A percentile compares a stretch with the other conserved stretches of the same genome.
These are phyloP conservation scores for Mermis nigrescens DNA, from an alignment of 2,888 invertebrate genomes.

Conservation along the genomic window DNA sequence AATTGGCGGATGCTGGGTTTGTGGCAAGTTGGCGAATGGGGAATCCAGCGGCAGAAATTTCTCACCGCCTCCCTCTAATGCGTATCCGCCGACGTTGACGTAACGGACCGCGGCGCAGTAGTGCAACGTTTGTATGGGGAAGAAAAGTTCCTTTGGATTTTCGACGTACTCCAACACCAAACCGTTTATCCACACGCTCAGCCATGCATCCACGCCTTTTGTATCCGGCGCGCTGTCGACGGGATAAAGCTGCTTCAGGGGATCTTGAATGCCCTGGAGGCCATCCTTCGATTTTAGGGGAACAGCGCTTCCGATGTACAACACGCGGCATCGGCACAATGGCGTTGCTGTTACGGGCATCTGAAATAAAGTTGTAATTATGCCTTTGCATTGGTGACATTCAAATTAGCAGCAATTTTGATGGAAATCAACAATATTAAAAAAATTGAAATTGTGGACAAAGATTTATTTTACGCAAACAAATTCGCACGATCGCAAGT, in stretches of 20 bases:
- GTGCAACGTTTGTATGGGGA: slow-evolving; percentile 79
- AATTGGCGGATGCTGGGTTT: slow-evolving; percentile 78
- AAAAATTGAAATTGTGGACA: too few species aligned
- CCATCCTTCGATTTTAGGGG: slow-evolving; percentile 95
- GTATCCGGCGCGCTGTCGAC: slow-evolving; percentile 48
- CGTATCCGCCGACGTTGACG: slow-evolving; percentile 48
- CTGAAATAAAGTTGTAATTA: neutral
- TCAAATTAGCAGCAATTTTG: too few species aligned
- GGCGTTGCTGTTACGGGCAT: slow-evolving; percentile 52
- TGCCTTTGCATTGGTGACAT: too few species aligned
- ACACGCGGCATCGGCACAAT: slow-evolving; percentile 82
- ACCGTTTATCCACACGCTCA: slow-evolving; percentile 91
- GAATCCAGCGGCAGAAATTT: slow-evolving; percentile 77
- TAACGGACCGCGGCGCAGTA: slow-evolving; percentile 86
- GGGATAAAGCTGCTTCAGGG: slow-evolving; percentile 79
- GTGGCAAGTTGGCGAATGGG: slow-evolving; percentile 75
- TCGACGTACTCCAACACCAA: slow-evolving; percentile 74
- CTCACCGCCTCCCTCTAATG: slow-evolving; percentile 31
- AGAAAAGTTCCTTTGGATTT: slow-evolving; percentile 78
- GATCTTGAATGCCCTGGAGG: slow-evolving; percentile 87
- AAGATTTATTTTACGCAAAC: too few species aligned
- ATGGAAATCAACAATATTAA: too few species aligned
- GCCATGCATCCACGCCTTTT: slow-evolving; percentile 80
- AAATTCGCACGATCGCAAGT: too few species aligned
- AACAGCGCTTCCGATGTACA: slow-evolving; percentile 85